A percentile compares a stretch with the other conserved stretches of the same genome.
Conservation (phyloP, 1,140 invertebrate genomes). For the Trinorchestia longiramus region DNA sequence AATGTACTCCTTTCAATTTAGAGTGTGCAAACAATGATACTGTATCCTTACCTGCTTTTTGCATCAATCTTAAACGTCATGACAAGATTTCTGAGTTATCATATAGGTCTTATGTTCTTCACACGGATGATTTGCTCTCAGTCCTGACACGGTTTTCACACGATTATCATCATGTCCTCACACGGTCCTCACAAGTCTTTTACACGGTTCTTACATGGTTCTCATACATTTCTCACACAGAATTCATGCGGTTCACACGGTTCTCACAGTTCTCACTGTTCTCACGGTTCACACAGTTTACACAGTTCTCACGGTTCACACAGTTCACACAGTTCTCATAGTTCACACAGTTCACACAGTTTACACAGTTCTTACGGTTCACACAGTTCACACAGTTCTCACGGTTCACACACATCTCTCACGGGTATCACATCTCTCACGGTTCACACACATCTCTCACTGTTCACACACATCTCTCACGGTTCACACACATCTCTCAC, state of each 20-base stretch:
- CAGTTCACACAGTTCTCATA: constrained; percentile 69
- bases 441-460: not conserved
- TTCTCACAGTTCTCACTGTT: constrained; percentile 77
- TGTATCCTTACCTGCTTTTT: not conserved
- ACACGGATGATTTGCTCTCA: too few species aligned
- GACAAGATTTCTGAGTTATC: too few species aligned
- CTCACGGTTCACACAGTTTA: too few species aligned
- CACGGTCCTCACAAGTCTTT: not conserved
- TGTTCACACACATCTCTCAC: too few species aligned
- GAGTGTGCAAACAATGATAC: not conserved
- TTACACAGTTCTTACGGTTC: not conserved
- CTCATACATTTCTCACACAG: not conserved
- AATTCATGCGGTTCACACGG: not conserved
- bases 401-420: constrained; percentile 58
- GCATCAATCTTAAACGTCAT: too few species aligned
- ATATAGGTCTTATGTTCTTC: too few species aligned
- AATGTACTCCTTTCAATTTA: not conserved
- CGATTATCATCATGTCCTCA: too few species aligned
- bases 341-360: constrained; percentile 73
- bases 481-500: too few species aligned
- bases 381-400: not conserved
- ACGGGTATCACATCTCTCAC: not conserved
- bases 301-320: not conserved
- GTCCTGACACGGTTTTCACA: too few species aligned
- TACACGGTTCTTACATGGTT: not conserved